Base-by-base conservation (phyloP, 2,888 invertebrate species). In the Harmothoe impar region DNA sequence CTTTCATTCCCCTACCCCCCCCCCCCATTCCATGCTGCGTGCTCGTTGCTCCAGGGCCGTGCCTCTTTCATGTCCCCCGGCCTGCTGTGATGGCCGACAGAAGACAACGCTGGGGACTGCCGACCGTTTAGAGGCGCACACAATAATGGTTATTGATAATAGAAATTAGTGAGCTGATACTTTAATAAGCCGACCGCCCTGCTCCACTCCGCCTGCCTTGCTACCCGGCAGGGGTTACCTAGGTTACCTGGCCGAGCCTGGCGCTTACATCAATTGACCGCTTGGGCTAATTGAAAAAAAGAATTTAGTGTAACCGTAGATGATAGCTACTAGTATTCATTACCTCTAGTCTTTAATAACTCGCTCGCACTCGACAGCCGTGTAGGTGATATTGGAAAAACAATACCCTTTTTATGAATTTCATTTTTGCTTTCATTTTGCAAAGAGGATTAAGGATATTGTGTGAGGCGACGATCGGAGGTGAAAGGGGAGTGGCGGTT, bases 81-180 rank as follows among this genome's bases (percentile, higher is more conserved):
- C 62, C 15, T 43, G 5, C 43, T 43, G 43, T 43, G 43, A 43
- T 43, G 43, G 62, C 62, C 62, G 62, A 62, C 62, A 7, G 23
- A 62, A 20, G 62, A 62, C 62, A 3, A 62, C 62, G 20, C 23
- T 15, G 62, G 62, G 62, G 62, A 1, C 3, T 20, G 62, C 7
- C 3, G 29, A 72, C 15, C 72, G 72, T 29, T 72, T 72, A 72
- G 72, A 25, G 31, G 29, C 29, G 7, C 72, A 72, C 72, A 25
- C 72, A 72, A 72, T 72, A 72, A 72, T 72, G 72, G 29, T 72
- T 72, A 72, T 72, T 72, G 72, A 72, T 72, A 72, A 72, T 72
- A 72, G 72, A 72, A 72, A 72, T 72, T 72, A 72, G 72, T 72
- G 20, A 72, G 72, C 20, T 29, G 72, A 72, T 72, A 72, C 72